phyloP scores from a whole-genome alignment of 2,888 invertebrate species.

The Drymonia ruficornis region DNA sequence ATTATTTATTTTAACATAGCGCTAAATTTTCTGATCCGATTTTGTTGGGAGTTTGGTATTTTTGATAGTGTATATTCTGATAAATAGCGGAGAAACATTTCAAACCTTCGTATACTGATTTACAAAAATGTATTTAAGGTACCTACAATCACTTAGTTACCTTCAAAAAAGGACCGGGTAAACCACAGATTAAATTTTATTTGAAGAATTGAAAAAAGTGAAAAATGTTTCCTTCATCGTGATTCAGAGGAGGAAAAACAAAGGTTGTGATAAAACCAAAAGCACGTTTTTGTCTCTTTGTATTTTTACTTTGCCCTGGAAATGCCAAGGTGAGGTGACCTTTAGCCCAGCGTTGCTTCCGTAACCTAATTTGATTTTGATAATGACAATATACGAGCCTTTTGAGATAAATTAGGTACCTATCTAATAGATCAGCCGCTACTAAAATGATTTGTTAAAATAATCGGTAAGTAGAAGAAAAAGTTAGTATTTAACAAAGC shows the following conservation, averaged over 20 bases:
- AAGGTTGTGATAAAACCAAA: conserved; percentile 4
- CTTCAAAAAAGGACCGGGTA: neutral
- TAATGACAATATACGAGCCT: neutral
- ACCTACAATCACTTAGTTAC: no score
- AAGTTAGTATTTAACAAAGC: no score
- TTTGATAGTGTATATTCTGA: no score
- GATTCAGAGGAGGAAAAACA: conserved; percentile 2
- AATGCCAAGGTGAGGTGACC: conserved; percentile 21
- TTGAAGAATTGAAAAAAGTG: neutral
- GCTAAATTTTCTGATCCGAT: no score
- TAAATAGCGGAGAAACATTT: no score
- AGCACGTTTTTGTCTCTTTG: conserved; percentile 4
- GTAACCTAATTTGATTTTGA: conserved; percentile 6
- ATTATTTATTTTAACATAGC: no score
- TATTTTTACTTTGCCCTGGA: conserved; percentile 10
- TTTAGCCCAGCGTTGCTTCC: conserved; percentile 12
- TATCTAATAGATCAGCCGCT: neutral
- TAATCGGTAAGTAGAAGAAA: no score
- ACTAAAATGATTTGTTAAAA: neutral
- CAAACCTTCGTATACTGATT: no score
- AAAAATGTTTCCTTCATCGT: neutral
- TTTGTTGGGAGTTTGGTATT: no score
- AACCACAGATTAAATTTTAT: neutral
- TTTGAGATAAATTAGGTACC: neutral
- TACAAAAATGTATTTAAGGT: no score